Conservation (phyloP, 2,888 invertebrate genomes). For the Gymnosoma rotundatum region DNA sequence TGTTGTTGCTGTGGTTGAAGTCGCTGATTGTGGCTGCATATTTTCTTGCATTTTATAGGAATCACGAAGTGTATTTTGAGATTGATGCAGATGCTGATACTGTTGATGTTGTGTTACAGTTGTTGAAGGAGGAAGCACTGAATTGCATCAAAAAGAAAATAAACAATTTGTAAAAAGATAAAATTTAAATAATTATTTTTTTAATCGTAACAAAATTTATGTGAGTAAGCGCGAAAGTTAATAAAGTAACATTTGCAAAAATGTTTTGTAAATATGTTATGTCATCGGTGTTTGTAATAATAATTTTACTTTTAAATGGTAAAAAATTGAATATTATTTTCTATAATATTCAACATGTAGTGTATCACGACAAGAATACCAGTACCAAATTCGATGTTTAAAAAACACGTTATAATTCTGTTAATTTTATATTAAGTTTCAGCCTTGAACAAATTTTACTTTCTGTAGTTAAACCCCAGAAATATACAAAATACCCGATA, state of each 20-base stretch:
- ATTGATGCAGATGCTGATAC: slow-evolving; percentile 64
- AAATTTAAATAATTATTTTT: slow-evolving; percentile 31
- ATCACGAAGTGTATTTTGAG: slow-evolving; percentile 70
- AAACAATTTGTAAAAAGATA: slow-evolving; percentile 22
- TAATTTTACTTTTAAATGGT: no score
- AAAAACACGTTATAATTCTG: no score
- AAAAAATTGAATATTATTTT: no score
- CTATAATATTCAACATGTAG: no score
- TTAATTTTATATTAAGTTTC: no score
- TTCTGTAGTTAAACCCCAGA: no score
- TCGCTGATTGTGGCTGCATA: slow-evolving; percentile 78
- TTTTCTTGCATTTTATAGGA: slow-evolving; percentile 76
- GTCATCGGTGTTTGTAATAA: no score
- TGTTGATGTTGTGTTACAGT: slow-evolving; percentile 61
- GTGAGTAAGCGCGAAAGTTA: background rate
- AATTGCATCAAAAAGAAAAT: slow-evolving; percentile 70
- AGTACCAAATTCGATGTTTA: no score
- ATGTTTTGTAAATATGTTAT: slow-evolving; percentile 19
- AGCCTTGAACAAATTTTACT: no score
- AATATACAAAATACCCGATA: no score
- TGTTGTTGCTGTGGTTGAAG: slow-evolving; percentile 73
- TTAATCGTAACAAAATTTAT: slow-evolving; percentile 35
- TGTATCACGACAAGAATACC: no score
- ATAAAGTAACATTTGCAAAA: slow-evolving; percentile 36
- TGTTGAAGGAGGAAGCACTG: slow-evolving; percentile 81